Evolutionary conservation across 2,113 vertebrate species (phyloP), one percentile per base, ranked within the genome.

Genomic region (Garra rufa): DNA sequence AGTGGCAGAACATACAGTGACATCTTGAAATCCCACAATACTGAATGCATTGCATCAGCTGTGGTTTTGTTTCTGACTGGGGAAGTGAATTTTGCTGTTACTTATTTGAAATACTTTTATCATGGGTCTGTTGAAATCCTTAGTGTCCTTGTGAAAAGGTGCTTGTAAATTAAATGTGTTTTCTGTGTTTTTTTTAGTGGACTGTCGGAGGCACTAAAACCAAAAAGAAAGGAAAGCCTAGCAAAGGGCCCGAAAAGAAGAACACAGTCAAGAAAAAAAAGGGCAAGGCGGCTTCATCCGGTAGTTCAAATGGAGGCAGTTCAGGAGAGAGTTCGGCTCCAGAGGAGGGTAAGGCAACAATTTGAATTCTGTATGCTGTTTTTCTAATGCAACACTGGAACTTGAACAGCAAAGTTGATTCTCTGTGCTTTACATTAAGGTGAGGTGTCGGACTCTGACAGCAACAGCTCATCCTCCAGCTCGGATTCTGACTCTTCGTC

Each of bases 181-280:
- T 50, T 19, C 0, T 78, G 85, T 76, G 87, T 86, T 75, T 86
- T 24, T 90, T 92, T 9, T 88, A 99, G 98, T 99, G 98, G 98
- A 99, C 98, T 44, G 97, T 99, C 73, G 97, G 97, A 85, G 98
- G 96, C 85, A 97, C 96, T 90, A 99, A 99, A 96, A 97, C 95
- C 89, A 99, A 99, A 91, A 99, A 99, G 94, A 99, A 99, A 89
- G 95, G 94, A 67, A 99, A 99, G 88, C 91, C 86, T 46, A 94
- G 96, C 70, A 99, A 99, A 93, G 96, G 93, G 9, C 87, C 92
- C 7, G 98, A 99, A 82, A 99, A 97, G 92, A 99, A 98, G 91
- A 96, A 93, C 84, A 82, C 95, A 8, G 95, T 95, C 84, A 99
- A 97, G 92, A 99, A 97, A 89, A 96, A 95, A 76, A 92, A 92